Base-by-base conservation (phyloP, 2,113 vertebrate genomes). In the Amphiprion percula region DNA sequence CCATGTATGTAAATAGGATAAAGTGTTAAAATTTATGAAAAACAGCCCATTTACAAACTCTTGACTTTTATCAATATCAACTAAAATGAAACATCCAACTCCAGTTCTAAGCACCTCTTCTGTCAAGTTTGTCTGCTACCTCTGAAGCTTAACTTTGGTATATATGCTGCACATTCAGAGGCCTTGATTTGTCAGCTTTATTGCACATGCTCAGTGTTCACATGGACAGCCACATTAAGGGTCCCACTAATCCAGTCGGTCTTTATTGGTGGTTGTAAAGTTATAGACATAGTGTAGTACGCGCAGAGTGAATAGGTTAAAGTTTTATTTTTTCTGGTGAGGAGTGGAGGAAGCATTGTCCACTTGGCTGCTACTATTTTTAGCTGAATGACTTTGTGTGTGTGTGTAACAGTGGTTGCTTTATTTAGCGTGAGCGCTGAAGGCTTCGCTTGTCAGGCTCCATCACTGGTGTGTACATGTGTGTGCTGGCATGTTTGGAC, bases 361-460 rank as follows among this genome's bases (percentile, higher is more conserved):
- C 49, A 15, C 14, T 44, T 15, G 14, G 2, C 41, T 44, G 41
- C 14, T 14, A 28, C 52, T 80, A 77, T 87, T 76, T 72, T 54
- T 62, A 74, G 50, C 44, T 41, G 41, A 24, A 49, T 80, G 53
- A 64, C 55, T 73, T 72, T 74, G 41, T 44, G 41, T 44, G 41
- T 74, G 69, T 64, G n/a, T 72, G 9, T 55, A 44, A 76, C 59
- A 59, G 72, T 50, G 71, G 37, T 24, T 21, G 53, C 79, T 85
- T 82, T 82, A 82, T 88, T 82, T 71, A 63, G 73, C 24, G 4
- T 11, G 8, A 75, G 72, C 2, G 56, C 86, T 74, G 37, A 23
- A 60, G 81, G 79, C 71, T 80, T 50, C 62, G 19, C 68, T 58
- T 62, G 78, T 81, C 77, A 66, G 73, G 53, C 82, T 53, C 17